Base-by-base conservation (phyloP, 1,140 invertebrate species). In the Sminthurides bifidus region DNA sequence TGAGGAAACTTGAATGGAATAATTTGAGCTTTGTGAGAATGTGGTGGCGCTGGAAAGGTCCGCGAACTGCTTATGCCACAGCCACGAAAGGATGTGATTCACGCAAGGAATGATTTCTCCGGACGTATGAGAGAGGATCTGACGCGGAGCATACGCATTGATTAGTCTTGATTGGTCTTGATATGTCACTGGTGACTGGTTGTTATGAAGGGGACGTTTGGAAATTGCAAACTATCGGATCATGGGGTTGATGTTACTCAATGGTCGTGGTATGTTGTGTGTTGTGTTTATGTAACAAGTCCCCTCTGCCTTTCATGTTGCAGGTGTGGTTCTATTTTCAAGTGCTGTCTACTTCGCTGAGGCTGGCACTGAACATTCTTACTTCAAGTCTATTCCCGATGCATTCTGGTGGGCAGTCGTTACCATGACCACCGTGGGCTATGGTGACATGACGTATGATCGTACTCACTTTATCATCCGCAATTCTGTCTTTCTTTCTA, bases 401-500 rank as follows among this genome's bases (percentile, higher is more conserved):
- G 88, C 88, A 62, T 94, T 94, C 77, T 94, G 92, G 91, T 95
- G 91, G 89, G 86, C 83, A 54, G 84, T 92, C 56, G 87, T 90
- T 64, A 89, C 87, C 63, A 76, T 77, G 76, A 88, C 92, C 75
- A 98, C 93, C 76, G 93, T 98, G 75, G 94, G 94, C 77, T 98
- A 98, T 83, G 95, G 95, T 79, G 95, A 98, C 79, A 97, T 98
- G 92, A 92, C 87, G 86, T 89, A 89, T 84, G 85, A 82, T 40
- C 26, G 75, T 79, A 77, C 75, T 79, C 77, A 78, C 68, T 77
- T 77, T 79, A 50, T 54, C 37, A 27, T 48, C 50, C 49, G 38
- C 14, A 14, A 15, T n/a, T 46, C 23, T 46, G 17, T 17, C 33
- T 52, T 27, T 35, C 30, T 52, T 19, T 52, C 19, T 52, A 10